phyloP scores from a whole-genome alignment of 2,113 vertebrate genomes.

The Muntiacus reevesi region DNA sequence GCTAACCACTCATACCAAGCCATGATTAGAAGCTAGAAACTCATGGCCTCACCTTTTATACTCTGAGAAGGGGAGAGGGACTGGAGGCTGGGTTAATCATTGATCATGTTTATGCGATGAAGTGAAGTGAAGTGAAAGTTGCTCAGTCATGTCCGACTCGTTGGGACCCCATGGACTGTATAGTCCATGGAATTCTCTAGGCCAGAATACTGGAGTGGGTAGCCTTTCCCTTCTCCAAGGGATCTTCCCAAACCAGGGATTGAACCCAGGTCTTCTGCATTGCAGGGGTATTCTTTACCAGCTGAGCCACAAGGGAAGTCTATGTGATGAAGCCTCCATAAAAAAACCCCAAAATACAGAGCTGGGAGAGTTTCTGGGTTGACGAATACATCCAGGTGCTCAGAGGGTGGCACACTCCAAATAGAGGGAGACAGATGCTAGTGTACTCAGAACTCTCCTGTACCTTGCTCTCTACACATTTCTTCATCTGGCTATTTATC shows the following conservation, averaged over 20 bases:
- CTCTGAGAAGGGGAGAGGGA: background rate
- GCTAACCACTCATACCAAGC: background rate
- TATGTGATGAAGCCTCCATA: background rate
- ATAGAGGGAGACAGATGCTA: background rate
- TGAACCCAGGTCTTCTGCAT: background rate
- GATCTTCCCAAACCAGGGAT: background rate
- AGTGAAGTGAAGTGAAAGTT: background rate
- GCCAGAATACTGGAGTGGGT: background rate
- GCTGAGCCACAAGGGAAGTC: background rate
- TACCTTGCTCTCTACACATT: background rate
- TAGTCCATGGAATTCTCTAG: background rate
- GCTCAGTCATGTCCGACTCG: fast-evolving
- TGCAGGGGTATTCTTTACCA: background rate
- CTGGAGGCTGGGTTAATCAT: background rate
- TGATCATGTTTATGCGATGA: background rate
- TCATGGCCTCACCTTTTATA: background rate
- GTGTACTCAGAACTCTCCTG: background rate
- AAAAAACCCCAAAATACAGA: background rate
- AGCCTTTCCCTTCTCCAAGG: background rate
- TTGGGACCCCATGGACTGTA: background rate
- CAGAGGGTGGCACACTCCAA: background rate
- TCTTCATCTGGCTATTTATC: background rate
- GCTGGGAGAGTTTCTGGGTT: background rate
- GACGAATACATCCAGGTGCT: background rate
- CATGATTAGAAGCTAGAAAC: background rate